Evolutionary conservation across 2,113 vertebrate species (phyloP).

Genomic region (Austrofundulus limnaeus): DNA sequence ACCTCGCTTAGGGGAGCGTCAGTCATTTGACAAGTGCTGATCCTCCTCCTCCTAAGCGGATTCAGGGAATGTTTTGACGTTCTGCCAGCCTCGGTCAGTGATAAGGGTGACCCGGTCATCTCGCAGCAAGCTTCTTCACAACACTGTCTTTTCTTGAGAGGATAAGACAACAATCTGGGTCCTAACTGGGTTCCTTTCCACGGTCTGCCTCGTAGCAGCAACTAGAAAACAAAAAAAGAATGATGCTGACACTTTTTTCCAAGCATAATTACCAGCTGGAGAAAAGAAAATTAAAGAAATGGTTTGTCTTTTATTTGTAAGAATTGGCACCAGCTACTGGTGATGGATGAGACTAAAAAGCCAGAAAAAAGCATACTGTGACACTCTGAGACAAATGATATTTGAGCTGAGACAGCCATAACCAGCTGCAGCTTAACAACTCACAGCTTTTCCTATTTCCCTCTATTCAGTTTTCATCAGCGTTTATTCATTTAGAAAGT

Average conservation of each 20-base stretch:
- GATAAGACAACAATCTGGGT: conserved; percentile 37
- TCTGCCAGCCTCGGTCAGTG: conserved; percentile 52
- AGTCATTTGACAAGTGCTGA: conserved; percentile 64
- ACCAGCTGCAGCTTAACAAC: background rate
- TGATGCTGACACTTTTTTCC: background rate
- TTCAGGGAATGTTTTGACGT: conserved; percentile 54
- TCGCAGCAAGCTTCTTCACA: conserved; percentile 46
- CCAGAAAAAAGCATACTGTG: conserved; percentile 9
- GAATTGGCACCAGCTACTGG: conserved; percentile 2
- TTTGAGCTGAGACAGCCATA: conserved; percentile 15
- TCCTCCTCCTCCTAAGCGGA: conserved; percentile 64
- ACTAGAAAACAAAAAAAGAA: background rate
- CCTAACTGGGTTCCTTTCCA: conserved; percentile 16
- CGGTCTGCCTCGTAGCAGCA: background rate
- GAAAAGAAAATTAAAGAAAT: background rate
- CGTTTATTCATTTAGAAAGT: conserved; percentile 26
- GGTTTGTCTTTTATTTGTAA: conserved; percentile 3
- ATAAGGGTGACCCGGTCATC: conserved; percentile 68
- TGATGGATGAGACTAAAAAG: conserved; percentile 30
- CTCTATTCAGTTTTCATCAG: conserved; percentile 18
- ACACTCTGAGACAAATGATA: conserved; percentile 11
- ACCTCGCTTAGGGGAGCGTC: conserved; percentile 45
- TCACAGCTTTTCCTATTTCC: background rate
- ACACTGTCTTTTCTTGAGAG: conserved; percentile 40
- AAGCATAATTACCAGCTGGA: conserved; percentile 8